Conservation (phyloP, 2,888 invertebrate genomes). For the Bibio marci region DNA sequence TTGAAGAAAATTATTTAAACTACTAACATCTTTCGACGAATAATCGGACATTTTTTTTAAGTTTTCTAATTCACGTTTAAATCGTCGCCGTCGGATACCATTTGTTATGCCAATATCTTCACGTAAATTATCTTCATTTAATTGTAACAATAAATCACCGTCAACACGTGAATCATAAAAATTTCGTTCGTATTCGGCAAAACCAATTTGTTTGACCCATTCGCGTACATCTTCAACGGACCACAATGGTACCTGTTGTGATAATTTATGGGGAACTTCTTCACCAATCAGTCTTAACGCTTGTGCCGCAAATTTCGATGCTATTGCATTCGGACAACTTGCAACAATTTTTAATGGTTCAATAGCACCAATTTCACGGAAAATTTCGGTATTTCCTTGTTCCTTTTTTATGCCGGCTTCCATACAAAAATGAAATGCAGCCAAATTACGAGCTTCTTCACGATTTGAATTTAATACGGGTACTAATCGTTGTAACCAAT, state of each 20-base stretch:
- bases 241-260: slow-evolving; percentile 97
- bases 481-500: slow-evolving; percentile 83
- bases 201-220: slow-evolving; percentile 98
- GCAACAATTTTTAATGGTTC: slow-evolving; percentile 91
- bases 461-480: slow-evolving; percentile 88
- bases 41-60: slow-evolving; percentile 94
- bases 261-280: slow-evolving; percentile 91
- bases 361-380: slow-evolving; percentile 86
- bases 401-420: slow-evolving; percentile 95
- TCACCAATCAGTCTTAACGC: slow-evolving; percentile 86
- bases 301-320: slow-evolving; percentile 91
- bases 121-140: slow-evolving; percentile 80
- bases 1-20: slow-evolving; percentile 71
- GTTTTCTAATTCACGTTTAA: slow-evolving; percentile 80
- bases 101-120: slow-evolving; percentile 87
- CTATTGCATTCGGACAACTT: slow-evolving; percentile 93
- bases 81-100: slow-evolving; percentile 83
- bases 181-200: slow-evolving; percentile 62
- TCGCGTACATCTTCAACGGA: slow-evolving; percentile 90
- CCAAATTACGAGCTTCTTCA: slow-evolving; percentile 89
- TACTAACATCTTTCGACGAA: slow-evolving; percentile 82
- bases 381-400: slow-evolving; percentile 79
- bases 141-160: slow-evolving; percentile 83
- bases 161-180: slow-evolving; percentile 90
- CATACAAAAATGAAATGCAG: slow-evolving; percentile 98